phyloP scores from a whole-genome alignment of 2,888 invertebrate species.

The Platycheirus rosarum region DNA sequence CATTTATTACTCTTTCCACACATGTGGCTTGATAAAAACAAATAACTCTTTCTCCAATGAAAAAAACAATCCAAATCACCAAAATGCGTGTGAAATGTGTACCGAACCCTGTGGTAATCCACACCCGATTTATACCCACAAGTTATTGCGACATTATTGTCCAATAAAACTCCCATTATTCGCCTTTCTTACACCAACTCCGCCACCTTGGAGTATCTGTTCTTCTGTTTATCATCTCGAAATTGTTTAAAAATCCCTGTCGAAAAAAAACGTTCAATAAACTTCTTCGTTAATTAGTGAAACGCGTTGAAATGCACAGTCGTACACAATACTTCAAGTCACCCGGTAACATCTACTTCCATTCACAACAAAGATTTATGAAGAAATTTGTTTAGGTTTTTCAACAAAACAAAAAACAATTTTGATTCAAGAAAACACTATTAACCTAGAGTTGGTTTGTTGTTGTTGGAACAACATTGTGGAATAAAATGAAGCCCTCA shows the following conservation, averaged over 20 bases:
- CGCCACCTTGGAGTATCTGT: conserved; percentile 15
- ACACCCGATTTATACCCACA: conserved; percentile 10
- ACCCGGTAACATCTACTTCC: background rate
- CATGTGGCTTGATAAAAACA: no score
- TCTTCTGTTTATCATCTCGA: conserved; percentile 30
- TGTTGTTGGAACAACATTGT: background rate
- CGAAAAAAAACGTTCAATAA: conserved; percentile 56
- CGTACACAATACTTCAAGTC: conserved; percentile 19
- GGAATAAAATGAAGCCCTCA: conserved; percentile 19
- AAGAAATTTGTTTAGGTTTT: conserved; percentile 57
- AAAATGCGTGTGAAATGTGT: conserved; percentile 28
- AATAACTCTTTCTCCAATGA: background rate
- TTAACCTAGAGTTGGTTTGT: conserved; percentile 60
- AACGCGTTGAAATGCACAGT: conserved; percentile 67
- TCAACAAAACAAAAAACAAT: background rate
- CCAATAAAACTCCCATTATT: conserved; percentile 53
- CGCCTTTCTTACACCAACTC: conserved; percentile 11
- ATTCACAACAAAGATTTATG: conserved; percentile 59
- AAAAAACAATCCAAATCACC: conserved; percentile 28
- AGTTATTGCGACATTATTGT: conserved; percentile 25
- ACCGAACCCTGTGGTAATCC: conserved; percentile 10
- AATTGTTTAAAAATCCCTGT: conserved; percentile 40
- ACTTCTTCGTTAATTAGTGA: conserved; percentile 68
- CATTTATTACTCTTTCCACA: no score
- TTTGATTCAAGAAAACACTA: conserved; percentile 66